These are phyloP conservation scores for Melieria omissa DNA, from an alignment of 2,888 invertebrate genomes.

Conservation along the genomic window DNA sequence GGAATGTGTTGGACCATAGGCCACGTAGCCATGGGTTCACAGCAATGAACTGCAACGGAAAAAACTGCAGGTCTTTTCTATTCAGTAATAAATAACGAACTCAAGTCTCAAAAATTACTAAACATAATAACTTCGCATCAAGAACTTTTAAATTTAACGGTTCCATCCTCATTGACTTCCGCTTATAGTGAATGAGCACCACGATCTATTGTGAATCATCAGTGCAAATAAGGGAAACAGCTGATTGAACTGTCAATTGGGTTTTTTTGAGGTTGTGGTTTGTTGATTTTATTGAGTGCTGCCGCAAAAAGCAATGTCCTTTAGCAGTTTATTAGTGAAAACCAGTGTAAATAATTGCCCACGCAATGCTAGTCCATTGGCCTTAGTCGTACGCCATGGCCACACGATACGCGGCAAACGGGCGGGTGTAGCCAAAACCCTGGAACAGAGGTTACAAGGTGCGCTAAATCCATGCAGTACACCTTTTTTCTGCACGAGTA, in stretches of 20 bases:
- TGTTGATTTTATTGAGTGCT: not conserved
- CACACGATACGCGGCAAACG: conserved; percentile 78
- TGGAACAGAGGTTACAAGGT: conserved; percentile 78
- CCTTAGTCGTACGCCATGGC: conserved; percentile 59
- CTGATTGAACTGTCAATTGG: not conserved
- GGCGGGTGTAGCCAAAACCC: conserved; percentile 74
- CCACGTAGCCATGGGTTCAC: too few species aligned
- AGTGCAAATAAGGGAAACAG: conserved; percentile 1
- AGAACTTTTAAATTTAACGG: too few species aligned
- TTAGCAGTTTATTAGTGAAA: conserved; percentile 58
- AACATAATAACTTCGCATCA: too few species aligned
- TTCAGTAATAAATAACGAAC: too few species aligned
- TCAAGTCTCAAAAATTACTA: too few species aligned
- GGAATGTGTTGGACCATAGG: too few species aligned
- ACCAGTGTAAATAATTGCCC: conserved; percentile 46
- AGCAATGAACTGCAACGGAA: too few species aligned
- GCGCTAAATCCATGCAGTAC: conserved; percentile 44
- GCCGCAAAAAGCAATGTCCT: conserved; percentile 51
- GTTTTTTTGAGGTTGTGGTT: conserved; percentile 10
- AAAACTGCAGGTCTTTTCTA: too few species aligned
- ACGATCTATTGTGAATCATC: conserved; percentile 4
- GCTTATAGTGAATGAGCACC: conserved; percentile 1
- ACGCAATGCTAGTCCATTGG: conserved; percentile 43
- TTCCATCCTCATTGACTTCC: too few species aligned
- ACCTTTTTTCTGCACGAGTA: not conserved